These are phyloP conservation scores for Capreolus pygargus DNA, from an alignment of 2,113 vertebrate genomes.

Conservation along the genomic window DNA sequence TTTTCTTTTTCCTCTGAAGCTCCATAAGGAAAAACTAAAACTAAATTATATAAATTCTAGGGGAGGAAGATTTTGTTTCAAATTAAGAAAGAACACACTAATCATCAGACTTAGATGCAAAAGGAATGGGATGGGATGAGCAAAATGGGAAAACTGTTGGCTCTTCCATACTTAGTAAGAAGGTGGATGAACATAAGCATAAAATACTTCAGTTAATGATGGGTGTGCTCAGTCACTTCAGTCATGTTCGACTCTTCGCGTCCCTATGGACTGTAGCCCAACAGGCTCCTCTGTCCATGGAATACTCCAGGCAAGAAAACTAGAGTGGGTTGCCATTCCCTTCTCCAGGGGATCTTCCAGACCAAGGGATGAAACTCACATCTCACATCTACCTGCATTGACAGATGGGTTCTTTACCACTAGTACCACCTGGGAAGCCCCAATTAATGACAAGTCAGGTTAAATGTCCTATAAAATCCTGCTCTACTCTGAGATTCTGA, in stretches of 20 bases:
- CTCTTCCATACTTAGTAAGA: background rate
- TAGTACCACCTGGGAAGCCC: background rate
- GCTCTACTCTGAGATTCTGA: background rate
- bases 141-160: background rate
- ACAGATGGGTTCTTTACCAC: background rate
- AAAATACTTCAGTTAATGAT: background rate
- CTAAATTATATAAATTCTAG: background rate
- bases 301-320: background rate
- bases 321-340: background rate
- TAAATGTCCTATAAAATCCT: background rate
- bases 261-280: background rate
- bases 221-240: background rate
- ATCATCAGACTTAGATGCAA: background rate
- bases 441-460: background rate
- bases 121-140: background rate
- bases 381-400: background rate
- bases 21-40: background rate
- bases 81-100: background rate
- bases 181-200: background rate
- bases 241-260: accelerated
- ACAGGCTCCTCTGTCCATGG: background rate
- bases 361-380: background rate
- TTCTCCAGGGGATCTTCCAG: background rate
- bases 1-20: constrained; percentile 8
- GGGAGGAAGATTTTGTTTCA: constrained; percentile 10